These are phyloP conservation scores for Trididemnum miniatum DNA, from an alignment of 23 tunicate genomes.

Conservation along the genomic window DNA sequence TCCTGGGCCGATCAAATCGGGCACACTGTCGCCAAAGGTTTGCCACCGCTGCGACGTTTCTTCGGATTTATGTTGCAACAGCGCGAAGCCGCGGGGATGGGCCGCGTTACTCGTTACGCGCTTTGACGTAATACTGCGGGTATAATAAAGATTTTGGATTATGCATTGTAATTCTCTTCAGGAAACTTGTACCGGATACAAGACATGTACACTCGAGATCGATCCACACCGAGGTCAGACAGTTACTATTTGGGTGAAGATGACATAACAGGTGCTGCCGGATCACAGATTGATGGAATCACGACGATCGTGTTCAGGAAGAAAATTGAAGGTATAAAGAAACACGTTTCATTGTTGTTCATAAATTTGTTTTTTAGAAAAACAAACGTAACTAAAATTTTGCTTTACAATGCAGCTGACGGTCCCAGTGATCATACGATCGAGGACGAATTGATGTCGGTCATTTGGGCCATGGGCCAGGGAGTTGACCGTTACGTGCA, in stretches of 20 bases:
- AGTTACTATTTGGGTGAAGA: constrained; percentile 59
- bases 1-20: too few relatives aligned
- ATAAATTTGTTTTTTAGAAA: too few relatives aligned
- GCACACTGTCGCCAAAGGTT: too few relatives aligned
- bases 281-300: constrained; percentile 67
- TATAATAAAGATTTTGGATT: too few relatives aligned
- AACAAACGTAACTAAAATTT: too few relatives aligned
- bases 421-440: constrained; percentile 66
- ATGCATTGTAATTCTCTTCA: too few relatives aligned
- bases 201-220: constrained; percentile 85
- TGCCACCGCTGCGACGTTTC: too few relatives aligned
- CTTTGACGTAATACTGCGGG: too few relatives aligned
- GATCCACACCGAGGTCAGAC: constrained; percentile 78
- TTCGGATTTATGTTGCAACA: too few relatives aligned
- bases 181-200: constrained; percentile 73
- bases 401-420: constrained; percentile 29
- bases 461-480: constrained; percentile 91
- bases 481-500: constrained; percentile 47
- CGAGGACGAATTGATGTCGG: constrained; percentile 29
- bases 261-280: constrained; percentile 79
- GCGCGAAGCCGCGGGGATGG: too few relatives aligned
- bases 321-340: constrained; percentile 33
- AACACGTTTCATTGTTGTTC: too few relatives aligned
- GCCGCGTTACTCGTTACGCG: too few relatives aligned
- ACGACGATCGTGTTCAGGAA: constrained; percentile 75